phyloP scores from a whole-genome alignment of 2,888 invertebrate species.

The Osmoderma eremita region DNA sequence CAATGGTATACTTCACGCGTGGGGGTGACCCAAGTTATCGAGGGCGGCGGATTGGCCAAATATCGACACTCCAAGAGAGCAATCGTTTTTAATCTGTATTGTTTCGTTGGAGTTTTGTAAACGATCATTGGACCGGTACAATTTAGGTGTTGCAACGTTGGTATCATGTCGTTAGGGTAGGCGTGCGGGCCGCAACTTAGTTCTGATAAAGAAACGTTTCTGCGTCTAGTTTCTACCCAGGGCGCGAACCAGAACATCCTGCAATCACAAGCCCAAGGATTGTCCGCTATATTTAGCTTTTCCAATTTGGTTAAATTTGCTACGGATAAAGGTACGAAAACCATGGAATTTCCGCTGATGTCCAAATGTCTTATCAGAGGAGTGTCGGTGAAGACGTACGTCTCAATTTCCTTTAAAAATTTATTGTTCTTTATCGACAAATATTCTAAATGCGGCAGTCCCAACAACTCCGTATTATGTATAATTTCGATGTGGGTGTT shows the following conservation, averaged over 20 bases:
- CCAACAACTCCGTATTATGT: conserved; percentile 73
- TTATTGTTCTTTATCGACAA: conserved; percentile 73
- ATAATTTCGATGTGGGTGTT: conserved; percentile 74
- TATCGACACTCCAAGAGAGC: conserved; percentile 82
- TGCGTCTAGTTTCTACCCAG: conserved; percentile 69
- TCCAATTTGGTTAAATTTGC: conserved; percentile 71
- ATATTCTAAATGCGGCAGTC: conserved; percentile 69
- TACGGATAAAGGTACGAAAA: conserved; percentile 76
- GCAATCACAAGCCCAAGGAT: conserved; percentile 89
- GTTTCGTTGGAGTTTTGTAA: conserved; percentile 70
- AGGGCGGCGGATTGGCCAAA: conserved; percentile 80
- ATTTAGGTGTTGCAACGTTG: conserved; percentile 75
- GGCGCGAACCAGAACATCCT: conserved; percentile 80
- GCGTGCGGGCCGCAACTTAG: conserved; percentile 73
- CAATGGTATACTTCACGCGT: conserved; percentile 77
- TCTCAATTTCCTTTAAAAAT: conserved; percentile 71
- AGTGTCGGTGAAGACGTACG: conserved; percentile 72
- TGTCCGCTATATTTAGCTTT: conserved; percentile 75
- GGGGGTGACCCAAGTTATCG: conserved; percentile 88
- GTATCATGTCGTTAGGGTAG: conserved; percentile 76
- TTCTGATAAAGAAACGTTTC: conserved; percentile 65
- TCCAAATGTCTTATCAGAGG: conserved; percentile 71
- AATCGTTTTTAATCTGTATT: conserved; percentile 72
- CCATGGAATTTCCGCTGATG: conserved; percentile 76
- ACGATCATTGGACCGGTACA: conserved; percentile 75